Percentiles rank a stretch among this genome's conserved stretches.
These are phyloP conservation scores for Otocyon megalotis DNA, from an alignment of 2,113 vertebrate genomes.

Conservation along the genomic window DNA sequence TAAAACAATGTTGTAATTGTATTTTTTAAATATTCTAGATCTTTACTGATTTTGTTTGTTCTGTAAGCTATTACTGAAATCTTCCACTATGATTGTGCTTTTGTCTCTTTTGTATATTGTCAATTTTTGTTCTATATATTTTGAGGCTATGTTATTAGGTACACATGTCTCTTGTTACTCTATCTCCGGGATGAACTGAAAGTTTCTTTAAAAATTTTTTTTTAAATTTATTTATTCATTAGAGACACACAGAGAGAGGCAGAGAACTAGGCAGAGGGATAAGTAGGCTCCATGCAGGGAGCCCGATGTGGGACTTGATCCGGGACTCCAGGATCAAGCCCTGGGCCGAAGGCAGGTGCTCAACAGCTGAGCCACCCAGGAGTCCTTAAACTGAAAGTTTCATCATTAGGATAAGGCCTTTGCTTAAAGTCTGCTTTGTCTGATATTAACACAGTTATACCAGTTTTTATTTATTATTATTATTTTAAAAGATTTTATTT, in stretches of 20 bases:
- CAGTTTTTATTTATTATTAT: neutral
- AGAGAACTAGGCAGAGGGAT: too few relatives aligned
- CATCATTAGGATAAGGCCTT: neutral
- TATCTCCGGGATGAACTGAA: neutral
- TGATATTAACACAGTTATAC: neutral
- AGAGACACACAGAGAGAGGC: too few relatives aligned
- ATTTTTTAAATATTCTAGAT: neutral
- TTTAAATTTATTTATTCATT: too few relatives aligned
- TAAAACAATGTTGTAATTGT: neutral
- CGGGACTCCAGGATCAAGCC: too few relatives aligned
- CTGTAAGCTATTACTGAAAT: neutral
- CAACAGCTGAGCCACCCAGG: too few relatives aligned
- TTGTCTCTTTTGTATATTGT: neutral
- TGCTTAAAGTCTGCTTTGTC: neutral
- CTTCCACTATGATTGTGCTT: neutral
- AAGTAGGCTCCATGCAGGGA: too few relatives aligned
- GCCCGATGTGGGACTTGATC: too few relatives aligned
- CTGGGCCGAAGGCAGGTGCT: too few relatives aligned
- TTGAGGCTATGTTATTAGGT: neutral
- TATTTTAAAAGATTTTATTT: too few relatives aligned
- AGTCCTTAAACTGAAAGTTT: neutral
- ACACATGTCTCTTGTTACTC: neutral
- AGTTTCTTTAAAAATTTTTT: neutral
- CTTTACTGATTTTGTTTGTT: neutral
- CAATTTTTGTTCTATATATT: neutral